These are phyloP conservation scores for Drymonia ruficornis DNA, from an alignment of 2,888 invertebrate species.

Conservation along the genomic window DNA sequence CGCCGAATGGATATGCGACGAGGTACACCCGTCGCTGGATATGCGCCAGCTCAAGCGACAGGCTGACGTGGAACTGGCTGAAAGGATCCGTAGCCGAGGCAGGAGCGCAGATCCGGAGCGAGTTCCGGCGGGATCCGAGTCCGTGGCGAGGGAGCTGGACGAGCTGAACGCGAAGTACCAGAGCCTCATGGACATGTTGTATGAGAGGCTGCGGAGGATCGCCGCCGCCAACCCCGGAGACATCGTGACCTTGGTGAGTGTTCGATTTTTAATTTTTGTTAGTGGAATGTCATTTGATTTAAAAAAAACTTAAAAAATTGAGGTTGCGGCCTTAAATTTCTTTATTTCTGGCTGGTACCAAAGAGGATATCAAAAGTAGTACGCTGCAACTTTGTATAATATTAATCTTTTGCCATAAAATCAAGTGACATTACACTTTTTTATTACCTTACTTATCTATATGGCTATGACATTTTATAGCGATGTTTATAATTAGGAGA, in stretches of 20 bases:
- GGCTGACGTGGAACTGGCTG: conserved; percentile 69
- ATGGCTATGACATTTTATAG: not conserved
- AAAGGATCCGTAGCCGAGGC: conserved; percentile 63
- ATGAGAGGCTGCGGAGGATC: conserved; percentile 88
- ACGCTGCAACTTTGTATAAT: too few species aligned
- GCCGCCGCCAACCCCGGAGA: conserved; percentile 89
- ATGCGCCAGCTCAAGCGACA: conserved; percentile 72
- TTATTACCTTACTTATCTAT: not conserved
- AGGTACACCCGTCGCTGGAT: conserved; percentile 92
- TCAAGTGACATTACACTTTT: not conserved
- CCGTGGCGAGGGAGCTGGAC: conserved; percentile 91
- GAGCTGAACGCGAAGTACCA: conserved; percentile 92
- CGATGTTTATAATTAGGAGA: not conserved
- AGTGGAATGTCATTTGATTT: conserved; percentile 16
- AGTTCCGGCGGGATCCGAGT: conserved; percentile 87
- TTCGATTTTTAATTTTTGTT: conserved; percentile 11
- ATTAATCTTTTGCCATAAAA: not conserved
- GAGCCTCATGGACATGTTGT: conserved; percentile 87
- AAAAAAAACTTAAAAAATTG: not conserved
- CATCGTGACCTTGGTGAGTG: conserved; percentile 90
- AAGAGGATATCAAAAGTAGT: too few species aligned
- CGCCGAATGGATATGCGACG: conserved; percentile 92
- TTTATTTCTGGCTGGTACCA: too few species aligned
- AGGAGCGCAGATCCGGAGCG: conserved; percentile 56
- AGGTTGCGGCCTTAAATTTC: too few species aligned